Conservation (phyloP, 2,113 vertebrate species). For the Leptosomus discolor region DNA sequence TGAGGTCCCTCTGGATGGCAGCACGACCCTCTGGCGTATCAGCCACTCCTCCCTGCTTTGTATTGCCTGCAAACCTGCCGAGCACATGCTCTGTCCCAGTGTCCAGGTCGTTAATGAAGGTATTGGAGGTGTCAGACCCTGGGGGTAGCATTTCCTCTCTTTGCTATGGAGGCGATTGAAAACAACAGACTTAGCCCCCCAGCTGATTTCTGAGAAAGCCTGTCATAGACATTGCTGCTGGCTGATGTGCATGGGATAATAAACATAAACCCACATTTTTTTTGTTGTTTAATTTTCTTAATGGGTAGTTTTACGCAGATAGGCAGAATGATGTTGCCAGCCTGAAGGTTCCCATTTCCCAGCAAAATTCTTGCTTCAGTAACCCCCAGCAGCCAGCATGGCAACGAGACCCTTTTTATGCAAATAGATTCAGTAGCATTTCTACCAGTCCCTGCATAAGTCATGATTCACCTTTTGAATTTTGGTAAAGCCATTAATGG, state of each 20-base stretch:
- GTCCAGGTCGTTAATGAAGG: not conserved
- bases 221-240: not conserved
- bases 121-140: not conserved
- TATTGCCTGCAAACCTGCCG: not conserved
- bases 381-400: not conserved
- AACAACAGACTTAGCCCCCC: not conserved
- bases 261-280: not conserved
- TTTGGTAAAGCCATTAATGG: not conserved
- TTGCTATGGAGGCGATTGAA: not conserved
- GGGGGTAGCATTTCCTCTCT: not conserved
- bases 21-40: accelerated
- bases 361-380: not conserved
- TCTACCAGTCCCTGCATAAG: not conserved
- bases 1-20: not conserved
- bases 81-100: not conserved
- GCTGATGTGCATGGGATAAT: not conserved
- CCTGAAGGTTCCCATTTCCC: not conserved
- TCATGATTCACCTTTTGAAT: not conserved
- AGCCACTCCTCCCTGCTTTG: not conserved
- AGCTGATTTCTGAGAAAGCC: not conserved
- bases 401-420: not conserved
- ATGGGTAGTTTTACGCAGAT: not conserved
- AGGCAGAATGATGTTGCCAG: not conserved
- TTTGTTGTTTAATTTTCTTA: not conserved
- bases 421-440: not conserved